Evolutionary conservation across 2,113 vertebrate species (phyloP).

Genomic region (Podiceps cristatus): DNA sequence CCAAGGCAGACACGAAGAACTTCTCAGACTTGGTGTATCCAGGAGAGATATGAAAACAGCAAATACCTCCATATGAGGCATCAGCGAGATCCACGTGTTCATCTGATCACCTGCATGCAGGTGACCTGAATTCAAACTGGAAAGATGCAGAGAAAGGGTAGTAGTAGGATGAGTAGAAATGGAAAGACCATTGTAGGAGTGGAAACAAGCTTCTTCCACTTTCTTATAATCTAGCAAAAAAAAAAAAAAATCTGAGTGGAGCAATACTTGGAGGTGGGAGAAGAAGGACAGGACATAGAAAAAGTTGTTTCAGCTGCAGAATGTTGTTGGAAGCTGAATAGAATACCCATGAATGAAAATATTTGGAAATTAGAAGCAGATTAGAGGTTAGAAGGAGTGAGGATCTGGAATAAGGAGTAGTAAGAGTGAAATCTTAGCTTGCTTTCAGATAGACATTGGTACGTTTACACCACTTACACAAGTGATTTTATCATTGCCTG

Average conservation of each 20-base stretch:
- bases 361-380: not conserved
- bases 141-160: not conserved
- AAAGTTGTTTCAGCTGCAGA: not conserved
- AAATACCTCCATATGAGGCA: not conserved
- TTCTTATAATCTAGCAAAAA: not conserved
- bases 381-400: not conserved
- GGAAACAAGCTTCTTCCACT: not conserved
- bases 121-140: not conserved
- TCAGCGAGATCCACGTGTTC: not conserved
- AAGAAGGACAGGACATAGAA: not conserved
- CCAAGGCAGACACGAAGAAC: not conserved
- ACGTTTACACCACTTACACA: not conserved
- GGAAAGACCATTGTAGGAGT: rapidly evolving
- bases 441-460: not conserved
- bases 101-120: not conserved
- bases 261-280: not conserved
- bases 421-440: not conserved
- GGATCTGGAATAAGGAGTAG: not conserved
- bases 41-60: not conserved
- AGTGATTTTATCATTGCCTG: not conserved
- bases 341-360: not conserved
- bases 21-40: not conserved
- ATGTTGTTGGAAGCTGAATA: not conserved
- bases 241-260: not conserved
- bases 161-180: not conserved